Conservation (phyloP, 2,888 invertebrate genomes). For the Thera britannica region DNA sequence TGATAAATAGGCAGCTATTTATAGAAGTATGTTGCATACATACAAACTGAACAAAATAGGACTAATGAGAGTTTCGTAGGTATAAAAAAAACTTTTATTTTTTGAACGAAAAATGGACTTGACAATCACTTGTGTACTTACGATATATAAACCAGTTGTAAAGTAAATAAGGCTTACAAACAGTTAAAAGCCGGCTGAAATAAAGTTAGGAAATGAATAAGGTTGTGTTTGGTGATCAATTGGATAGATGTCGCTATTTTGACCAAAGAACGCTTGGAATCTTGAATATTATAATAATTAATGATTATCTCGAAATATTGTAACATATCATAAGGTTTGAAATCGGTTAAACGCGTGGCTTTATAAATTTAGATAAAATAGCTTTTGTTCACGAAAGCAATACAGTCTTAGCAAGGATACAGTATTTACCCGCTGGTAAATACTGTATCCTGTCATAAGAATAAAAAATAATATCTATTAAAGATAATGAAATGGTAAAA, state of each 20-base stretch:
- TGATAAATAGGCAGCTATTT: background rate
- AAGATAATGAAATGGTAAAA: no score
- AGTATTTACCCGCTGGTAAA: no score
- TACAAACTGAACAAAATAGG: slow-evolving; percentile 1
- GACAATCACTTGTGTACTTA: background rate
- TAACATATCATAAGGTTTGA: slow-evolving; percentile 59
- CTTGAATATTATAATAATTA: slow-evolving; percentile 32
- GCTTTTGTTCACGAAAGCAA: background rate
- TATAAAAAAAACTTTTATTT: background rate
- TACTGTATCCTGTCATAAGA: no score
- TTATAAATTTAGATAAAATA: slow-evolving; percentile 9
- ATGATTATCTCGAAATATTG: slow-evolving; percentile 49
- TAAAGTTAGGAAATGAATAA: slow-evolving; percentile 27
- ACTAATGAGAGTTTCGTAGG: background rate
- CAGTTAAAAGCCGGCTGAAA: slow-evolving; percentile 42
- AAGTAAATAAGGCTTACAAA: slow-evolving; percentile 19
- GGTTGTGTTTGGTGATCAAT: slow-evolving; percentile 44
- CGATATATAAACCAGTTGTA: background rate
- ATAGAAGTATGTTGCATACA: background rate
- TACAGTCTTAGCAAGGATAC: no score
- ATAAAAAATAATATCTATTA: no score
- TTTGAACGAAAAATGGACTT: background rate
- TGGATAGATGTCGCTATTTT: slow-evolving; percentile 48
- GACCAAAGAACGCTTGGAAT: slow-evolving; percentile 73
- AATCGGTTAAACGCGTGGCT: slow-evolving; percentile 22